phyloP scores from a whole-genome alignment of 2,888 invertebrate species.

The Eilema griseolum region DNA sequence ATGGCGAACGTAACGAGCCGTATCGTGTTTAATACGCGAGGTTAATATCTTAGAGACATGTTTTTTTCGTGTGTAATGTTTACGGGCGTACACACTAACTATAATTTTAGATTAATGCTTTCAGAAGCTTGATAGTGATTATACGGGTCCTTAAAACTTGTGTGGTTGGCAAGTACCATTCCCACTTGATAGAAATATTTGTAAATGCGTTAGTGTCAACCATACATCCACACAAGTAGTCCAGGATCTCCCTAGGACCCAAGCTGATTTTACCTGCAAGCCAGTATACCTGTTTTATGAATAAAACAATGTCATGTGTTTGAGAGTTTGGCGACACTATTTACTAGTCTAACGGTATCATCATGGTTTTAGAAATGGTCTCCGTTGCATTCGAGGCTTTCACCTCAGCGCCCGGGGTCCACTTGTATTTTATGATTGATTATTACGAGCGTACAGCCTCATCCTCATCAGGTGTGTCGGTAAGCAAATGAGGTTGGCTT shows the following conservation, averaged over 20 bases:
- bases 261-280: no score
- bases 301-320: neutral
- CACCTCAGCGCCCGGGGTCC: neutral
- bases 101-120: constrained; percentile 8
- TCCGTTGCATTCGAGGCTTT: neutral
- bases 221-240: no score
- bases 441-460: no score
- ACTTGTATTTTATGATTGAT: no score
- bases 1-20: constrained; percentile 43
- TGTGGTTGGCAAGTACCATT: no score
- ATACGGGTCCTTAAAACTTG: neutral
- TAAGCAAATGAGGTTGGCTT: neutral
- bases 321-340: neutral
- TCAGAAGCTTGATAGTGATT: constrained; percentile 10
- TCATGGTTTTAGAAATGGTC: neutral
- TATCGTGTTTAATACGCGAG: constrained; percentile 45
- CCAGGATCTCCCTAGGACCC: no score
- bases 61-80: constrained; percentile 31
- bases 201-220: no score
- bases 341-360: neutral
- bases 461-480: no score
- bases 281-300: no score
- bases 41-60: constrained; percentile 36
- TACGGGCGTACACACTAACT: constrained; percentile 12
- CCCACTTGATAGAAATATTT: no score